Evolutionary conservation across 2,888 invertebrate genomes (phyloP), one percentile per base, ranked within the genome.

Genomic region (Oscheius sp.): DNA sequence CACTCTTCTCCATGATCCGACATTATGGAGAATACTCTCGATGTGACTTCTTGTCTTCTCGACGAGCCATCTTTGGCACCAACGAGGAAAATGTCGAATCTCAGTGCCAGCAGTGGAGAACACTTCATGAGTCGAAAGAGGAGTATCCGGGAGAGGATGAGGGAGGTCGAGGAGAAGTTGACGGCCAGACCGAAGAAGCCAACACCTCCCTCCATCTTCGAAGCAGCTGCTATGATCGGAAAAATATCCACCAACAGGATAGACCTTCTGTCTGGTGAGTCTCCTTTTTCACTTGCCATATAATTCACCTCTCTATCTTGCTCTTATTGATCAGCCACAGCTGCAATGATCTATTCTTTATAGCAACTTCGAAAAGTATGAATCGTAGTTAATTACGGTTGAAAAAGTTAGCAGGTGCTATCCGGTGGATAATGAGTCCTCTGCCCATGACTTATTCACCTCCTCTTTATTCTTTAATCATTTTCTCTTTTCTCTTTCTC

Each of bases 201-300:
- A n/a, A 72, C 76, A 47, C 77, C 77, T 2, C 77, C 79, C 12
- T 74, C 74, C 36, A 79, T 79, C 26, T 79, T 79, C 45, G 79
- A 79, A 56, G 79, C 79, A 12, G 79, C 79, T 14, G 73, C 75
- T 33, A 49, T 79, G 57, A 75, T 79, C 67, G 76, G 76, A 38
- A 76, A 76, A 28, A 71, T 76, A 61, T 59, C 54, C 20, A 72
- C 74, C 12, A 79, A 80, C 59, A 54, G 82, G 51, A 82, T 82
- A 45, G 82, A 82, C 63, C 67, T 82, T n/a, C 63, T 82, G n/a
- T 76, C 80, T 45, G 82, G 82, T 82, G 50, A 45, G 78, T 70
- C 20, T 41, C n/a, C n/a, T n/a, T n/a, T n/a, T n/a, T n/a, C n/a
- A n/a, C n/a, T n/a, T n/a, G n/a, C n/a, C n/a, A n/a, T n/a, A n/a